These are phyloP conservation scores for Anoplopoma fimbria DNA, from an alignment of 2,113 vertebrate species.

Conservation along the genomic window DNA sequence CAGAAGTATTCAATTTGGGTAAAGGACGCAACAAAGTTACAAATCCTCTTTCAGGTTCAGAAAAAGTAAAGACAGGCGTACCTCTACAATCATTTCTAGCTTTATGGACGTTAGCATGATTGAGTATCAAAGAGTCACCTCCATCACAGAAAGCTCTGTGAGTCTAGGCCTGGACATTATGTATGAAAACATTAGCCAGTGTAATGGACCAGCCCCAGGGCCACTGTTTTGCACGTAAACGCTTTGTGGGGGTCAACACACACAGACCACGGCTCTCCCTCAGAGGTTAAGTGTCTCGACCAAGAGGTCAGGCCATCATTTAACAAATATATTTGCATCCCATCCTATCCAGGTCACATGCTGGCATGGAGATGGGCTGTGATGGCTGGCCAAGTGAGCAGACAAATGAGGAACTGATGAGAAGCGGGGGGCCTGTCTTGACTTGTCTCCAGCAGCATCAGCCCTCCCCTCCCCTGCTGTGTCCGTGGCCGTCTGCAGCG, in stretches of 20 bases:
- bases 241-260: slow-evolving; percentile 39
- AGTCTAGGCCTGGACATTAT: background rate
- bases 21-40: background rate
- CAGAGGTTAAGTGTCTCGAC: slow-evolving; percentile 68
- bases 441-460: slow-evolving; percentile 61
- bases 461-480: slow-evolving; percentile 59
- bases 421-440: slow-evolving; percentile 56
- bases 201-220: slow-evolving; percentile 40
- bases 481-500: slow-evolving; percentile 48
- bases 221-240: slow-evolving; percentile 22
- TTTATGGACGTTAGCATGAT: background rate
- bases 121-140: background rate
- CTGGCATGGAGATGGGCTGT: slow-evolving; percentile 49
- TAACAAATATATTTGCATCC: slow-evolving; percentile 50
- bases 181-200: slow-evolving; percentile 28
- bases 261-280: slow-evolving; percentile 25
- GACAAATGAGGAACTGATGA: slow-evolving; percentile 68
- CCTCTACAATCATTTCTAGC: background rate
- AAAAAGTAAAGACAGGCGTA: background rate
- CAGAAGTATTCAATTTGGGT: background rate
- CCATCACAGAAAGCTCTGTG: background rate
- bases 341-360: slow-evolving; percentile 52
- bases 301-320: slow-evolving; percentile 62
- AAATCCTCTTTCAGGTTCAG: background rate
- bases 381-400: slow-evolving; percentile 71